Base-by-base conservation (phyloP, 2,888 invertebrate genomes). In the Leptogaster cylindrica region DNA sequence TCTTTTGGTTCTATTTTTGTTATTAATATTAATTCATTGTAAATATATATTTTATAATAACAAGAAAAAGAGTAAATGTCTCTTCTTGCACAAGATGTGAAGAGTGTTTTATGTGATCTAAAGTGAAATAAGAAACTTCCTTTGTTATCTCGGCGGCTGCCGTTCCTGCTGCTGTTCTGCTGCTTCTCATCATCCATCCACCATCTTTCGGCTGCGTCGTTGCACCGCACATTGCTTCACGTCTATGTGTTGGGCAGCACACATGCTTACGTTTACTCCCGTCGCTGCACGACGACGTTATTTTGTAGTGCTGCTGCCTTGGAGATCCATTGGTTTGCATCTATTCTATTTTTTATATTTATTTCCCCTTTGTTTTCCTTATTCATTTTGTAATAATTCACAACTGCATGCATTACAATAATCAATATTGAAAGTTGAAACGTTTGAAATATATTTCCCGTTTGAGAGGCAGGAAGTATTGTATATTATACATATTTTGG, bases 41-140 rank as follows among this genome's bases (percentile, higher is more conserved):
- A n/a, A n/a, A n/a, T n/a, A n/a, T n/a, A n/a, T n/a, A n/a, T n/a
- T n/a, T n/a, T n/a, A n/a, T n/a, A n/a, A n/a, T n/a, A n/a, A n/a
- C n/a, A n/a, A 23, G 33, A 14, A 25, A 28, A 51, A 51, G 52
- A 31, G 52, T 52, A 33, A 28, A 52, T 33, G 52, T 31, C 23
- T 52, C 33, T 28, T 6, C 5, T 20, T 25, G n/a, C 12, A n/a
- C 1, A 12, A 51, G 5, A 28, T 18, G 27, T 33, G 16, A 28
- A 28, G 31, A 10, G 52, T 52, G 52, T 20, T 33, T 28, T 52
- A 33, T 31, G 52, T 52, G 52, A 52, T 52, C 52, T 12, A 16
- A 10, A 52, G 16, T 52, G 52, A 52, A 52, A 52, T 52, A 12
- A 52, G 18, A 52, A 52, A 52, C 52, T 52, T 52, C 52, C 52